phyloP scores from a whole-genome alignment of 2,113 vertebrate species.

The Tragulus kanchil region DNA sequence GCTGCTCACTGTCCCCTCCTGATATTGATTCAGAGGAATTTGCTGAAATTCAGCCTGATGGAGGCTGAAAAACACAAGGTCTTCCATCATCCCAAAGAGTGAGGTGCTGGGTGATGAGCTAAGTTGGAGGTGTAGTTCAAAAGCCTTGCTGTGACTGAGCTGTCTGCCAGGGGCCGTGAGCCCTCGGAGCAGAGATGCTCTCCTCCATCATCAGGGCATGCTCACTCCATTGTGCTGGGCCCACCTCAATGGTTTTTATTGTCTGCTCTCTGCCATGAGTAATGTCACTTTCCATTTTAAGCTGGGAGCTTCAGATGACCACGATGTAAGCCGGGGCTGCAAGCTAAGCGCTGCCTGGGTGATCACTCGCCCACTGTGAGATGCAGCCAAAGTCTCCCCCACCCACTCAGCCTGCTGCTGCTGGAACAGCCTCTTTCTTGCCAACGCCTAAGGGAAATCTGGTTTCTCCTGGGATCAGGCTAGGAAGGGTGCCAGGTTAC shows the following conservation, averaged over 20 bases:
- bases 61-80: neutral
- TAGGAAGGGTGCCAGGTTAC: conserved; percentile 49
- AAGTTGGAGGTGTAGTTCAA: conserved; percentile 31
- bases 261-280: conserved; percentile 81
- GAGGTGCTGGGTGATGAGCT: conserved; percentile 52
- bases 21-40: neutral
- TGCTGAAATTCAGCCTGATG: neutral
- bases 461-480: conserved; percentile 50
- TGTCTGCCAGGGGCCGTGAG: neutral
- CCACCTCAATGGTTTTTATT: conserved; percentile 79
- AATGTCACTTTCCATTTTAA: conserved; percentile 87
- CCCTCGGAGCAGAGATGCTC: neutral
- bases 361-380: conserved; percentile 80
- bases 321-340: conserved; percentile 69
- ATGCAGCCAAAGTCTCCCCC: conserved; percentile 43
- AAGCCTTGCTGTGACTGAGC: conserved; percentile 52
- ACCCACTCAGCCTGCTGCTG: conserved; percentile 56
- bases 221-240: conserved; percentile 77
- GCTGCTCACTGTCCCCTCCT: neutral
- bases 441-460: conserved; percentile 71
- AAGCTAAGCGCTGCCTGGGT: conserved; percentile 69
- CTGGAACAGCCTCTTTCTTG: conserved; percentile 71
- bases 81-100: neutral
- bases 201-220: conserved; percentile 56
- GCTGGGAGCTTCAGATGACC: conserved; percentile 76